Evolutionary conservation across 1,140 invertebrate species (phyloP), one percentile per base, ranked within the genome.

Genomic region (Tyrophagus putrescentiae): DNA sequence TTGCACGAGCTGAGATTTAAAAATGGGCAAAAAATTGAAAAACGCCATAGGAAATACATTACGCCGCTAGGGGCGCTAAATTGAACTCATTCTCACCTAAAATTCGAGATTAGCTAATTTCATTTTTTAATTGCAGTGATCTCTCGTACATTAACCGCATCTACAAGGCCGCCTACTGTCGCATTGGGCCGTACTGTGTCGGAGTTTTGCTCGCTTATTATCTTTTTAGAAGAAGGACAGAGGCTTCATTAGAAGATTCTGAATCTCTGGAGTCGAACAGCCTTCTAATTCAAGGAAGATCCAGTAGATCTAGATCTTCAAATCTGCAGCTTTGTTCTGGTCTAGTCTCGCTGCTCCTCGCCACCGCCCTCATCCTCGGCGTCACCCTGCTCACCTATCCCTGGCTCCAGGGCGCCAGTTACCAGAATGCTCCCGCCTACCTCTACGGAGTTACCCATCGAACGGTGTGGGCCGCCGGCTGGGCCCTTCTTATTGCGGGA

Each of bases 391-490:
- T 25, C 9, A 60, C 58, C 13, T 53, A 53, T 31, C 33, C 33
- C 11, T 63, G 62, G 62, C 42, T 62, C 21, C n/a, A 60, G 11
- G 62, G 62, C 29, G 44, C 31, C 2, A 56, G 23, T 56, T 44
- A 41, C 34, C 5, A 13, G 11, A 61, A 56, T 31, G 28, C 32
- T 6, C 4, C 1, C 11, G 34, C 56, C 1, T 23, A 45, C n/a
- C 11, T 59, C 18, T 59, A 59, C 27, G 57, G 57, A 13, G 18
- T 33, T n/a, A 25, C 52, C 9, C 61, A 62, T 27, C 32, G 68
- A 36, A 65, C 64, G 1, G 56, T 65, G 9, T 70, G 69, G 69
- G 63, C 64, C 27, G 32, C 68, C 9, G 68, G 66, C 34, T 27
- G 68, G 25, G 64, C 61, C 18, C 65, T 66, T 64, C 53, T 68